Evolutionary conservation across 2,797 vertebrate species (phyloP), one percentile per base, ranked within the genome.

Genomic region (Delichon dasypus): DNA sequence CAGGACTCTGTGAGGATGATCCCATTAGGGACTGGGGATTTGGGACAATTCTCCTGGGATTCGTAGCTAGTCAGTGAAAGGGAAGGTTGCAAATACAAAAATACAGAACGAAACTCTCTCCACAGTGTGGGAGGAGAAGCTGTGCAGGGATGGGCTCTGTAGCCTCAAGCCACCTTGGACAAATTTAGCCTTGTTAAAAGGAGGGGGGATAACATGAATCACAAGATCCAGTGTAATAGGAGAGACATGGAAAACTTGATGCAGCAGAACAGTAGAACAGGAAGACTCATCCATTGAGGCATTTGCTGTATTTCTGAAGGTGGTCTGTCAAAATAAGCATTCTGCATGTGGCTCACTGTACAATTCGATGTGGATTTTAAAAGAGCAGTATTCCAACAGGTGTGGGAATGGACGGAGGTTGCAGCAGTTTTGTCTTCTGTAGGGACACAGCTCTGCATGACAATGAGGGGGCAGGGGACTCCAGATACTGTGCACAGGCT

Each of bases 241-340:
- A 79, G 86, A 94, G 83, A 95, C 71, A 53, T 42, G 90, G 89
- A 89, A 96, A 94, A 90, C 88, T 72, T 88, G 88, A 90, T 92
- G 91, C 80, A 84, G 87, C 85, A 73, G 22, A 73, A 60, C 14
- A 65, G 54, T 29, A 65, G 67, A 82, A 60, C 7, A 42, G 87
- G 70, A 75, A 78, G 82, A 70, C 36, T 1, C 1, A 54, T 53
- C 82, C 62, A 54, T 3, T 7, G 51, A 70, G 61, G 62, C 36
- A 36, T n/a, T 57, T 60, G 29, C 62, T 82, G 70, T 64, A 18
- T 61, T 86, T 75, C 66, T 76, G 74, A 73, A 66, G 80, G 16
- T 21, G 18, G 36, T 13, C 3, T 27, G 19, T 60, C 4, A 6
- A 78, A 77, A 83, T 19, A 84, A 94, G 67, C 12, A 2, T 38